Evolutionary conservation across 2,888 invertebrate species (phyloP), one percentile per base, ranked within the genome.

Genomic region (Temnothorax unifasciatus): DNA sequence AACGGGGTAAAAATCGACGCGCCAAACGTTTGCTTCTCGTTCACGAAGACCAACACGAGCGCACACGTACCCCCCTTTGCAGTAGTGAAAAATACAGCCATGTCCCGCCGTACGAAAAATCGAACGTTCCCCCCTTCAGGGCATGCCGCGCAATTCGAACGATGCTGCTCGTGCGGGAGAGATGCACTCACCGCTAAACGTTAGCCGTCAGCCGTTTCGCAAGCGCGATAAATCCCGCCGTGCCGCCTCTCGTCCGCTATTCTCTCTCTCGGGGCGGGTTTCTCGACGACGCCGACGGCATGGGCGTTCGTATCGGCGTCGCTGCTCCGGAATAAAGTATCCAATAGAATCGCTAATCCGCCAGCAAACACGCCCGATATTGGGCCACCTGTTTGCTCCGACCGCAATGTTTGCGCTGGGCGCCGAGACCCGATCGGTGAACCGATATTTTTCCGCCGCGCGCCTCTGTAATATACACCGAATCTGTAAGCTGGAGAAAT

Each of bases 301-400:
- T 34, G 21, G 57, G 34, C 44, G 77, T 79, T 41, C 21, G 77
- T 71, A 71, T 79, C 59, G 71, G 73, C 79, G 79, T 73, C 73
- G 71, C 59, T 47, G 66, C 69, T 71, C 63, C 64, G 83, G 85
- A 87, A 90, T 87, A 86, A 90, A 90, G 87, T 87, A 89, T 90
- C 90, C 83, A 83, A 88, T 88, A 81, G 88, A 89, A 90, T 91
- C 85, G 89, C 85, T 91, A 91, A 91, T 91, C 86, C 90, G 66
- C 75, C 74, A 83, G 85, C 89, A 90, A 91, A 90, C 90, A 90
- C 82, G 86, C 54, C 83, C 85, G 90, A 90, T 90, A 90, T 89
- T 88, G 91, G 84, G 82, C 89, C 89, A 90, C 89, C 91, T 90
- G 91, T 92, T 91, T 89, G 91, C 89, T 75, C 79, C 75, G 68